Percentiles rank a stretch among this genome's conserved stretches.
phyloP scores from a whole-genome alignment of 2,888 invertebrate species.

The Agonopterix alstromeriana region DNA sequence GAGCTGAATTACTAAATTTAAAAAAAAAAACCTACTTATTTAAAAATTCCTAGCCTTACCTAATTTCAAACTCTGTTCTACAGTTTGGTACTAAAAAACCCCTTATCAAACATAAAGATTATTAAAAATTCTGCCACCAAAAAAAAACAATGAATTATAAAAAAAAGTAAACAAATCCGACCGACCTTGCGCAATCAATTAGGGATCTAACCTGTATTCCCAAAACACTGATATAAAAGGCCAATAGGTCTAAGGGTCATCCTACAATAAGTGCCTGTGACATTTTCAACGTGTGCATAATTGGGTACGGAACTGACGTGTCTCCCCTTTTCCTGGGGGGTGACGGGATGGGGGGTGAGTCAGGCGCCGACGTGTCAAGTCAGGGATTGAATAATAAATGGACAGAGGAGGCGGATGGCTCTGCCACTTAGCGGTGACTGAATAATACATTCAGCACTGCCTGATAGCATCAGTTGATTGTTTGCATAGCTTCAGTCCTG shows the following conservation, averaged over 20 bases:
- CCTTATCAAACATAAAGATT: too few species aligned
- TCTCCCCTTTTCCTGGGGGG: conserved; percentile 18
- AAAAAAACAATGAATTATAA: too few species aligned
- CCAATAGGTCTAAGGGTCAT: conserved; percentile 74
- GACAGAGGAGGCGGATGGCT: conserved; percentile 61
- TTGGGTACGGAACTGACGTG: conserved; percentile 65
- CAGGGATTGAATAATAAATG: conserved; percentile 66
- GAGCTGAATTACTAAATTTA: too few species aligned
- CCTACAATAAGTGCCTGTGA: conserved; percentile 57
- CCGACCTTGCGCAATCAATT: conserved; percentile 15
- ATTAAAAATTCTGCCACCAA: too few species aligned
- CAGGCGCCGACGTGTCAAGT: conserved; percentile 73
- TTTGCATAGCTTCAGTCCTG: conserved; percentile 23
- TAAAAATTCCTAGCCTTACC: too few species aligned
- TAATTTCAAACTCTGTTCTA: too few species aligned
- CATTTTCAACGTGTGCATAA: conserved; percentile 69
- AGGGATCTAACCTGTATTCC: conserved; percentile 24
- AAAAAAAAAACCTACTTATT: too few species aligned
- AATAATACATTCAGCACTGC: conserved; percentile 55
- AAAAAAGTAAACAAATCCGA: background rate
- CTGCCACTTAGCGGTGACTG: conserved; percentile 64
- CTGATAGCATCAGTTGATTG: conserved; percentile 34
- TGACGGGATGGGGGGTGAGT: conserved; percentile 23
- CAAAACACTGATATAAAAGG: conserved; percentile 60
- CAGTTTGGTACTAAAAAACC: too few species aligned